Conservation (phyloP, 1,140 invertebrate genomes). For the Polyergus mexicanus region DNA sequence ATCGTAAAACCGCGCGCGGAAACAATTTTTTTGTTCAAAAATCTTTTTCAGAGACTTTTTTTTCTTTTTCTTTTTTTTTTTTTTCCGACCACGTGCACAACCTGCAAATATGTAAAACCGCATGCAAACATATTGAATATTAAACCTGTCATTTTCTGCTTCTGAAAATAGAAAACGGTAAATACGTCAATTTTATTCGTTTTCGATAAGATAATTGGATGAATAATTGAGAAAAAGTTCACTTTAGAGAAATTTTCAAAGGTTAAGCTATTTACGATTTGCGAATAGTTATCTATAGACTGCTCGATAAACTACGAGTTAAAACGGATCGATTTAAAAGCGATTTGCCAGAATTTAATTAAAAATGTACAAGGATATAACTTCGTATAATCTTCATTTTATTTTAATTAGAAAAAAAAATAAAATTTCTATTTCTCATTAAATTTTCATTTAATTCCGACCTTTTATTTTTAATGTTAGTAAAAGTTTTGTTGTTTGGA, state of each 20-base stretch:
- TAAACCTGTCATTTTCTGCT: neutral
- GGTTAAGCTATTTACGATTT: neutral
- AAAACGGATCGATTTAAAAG: neutral
- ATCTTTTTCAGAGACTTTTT: slow-evolving; percentile 4
- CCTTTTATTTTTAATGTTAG: neutral
- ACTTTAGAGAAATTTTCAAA: neutral
- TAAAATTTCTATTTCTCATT: neutral
- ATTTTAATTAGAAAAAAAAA: too few species aligned
- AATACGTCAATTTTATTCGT: neutral
- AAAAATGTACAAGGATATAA: neutral
- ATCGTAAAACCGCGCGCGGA: neutral
- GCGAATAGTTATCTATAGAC: neutral
- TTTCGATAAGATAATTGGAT: neutral
- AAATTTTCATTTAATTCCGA: neutral
- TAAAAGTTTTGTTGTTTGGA: neutral
- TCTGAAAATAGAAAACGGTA: slow-evolving; percentile 5
- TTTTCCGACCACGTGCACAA: neutral
- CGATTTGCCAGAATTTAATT: neutral
- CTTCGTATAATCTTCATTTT: neutral
- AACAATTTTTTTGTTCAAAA: neutral
- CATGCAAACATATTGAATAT: neutral
- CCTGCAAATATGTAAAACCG: neutral
- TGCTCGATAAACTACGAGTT: neutral
- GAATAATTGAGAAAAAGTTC: neutral
- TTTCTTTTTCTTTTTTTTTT: slow-evolving; percentile 31